These are phyloP conservation scores for Gnathonemus echidnorhynchus DNA, from an alignment of 2,113 vertebrate genomes.

Conservation along the genomic window DNA sequence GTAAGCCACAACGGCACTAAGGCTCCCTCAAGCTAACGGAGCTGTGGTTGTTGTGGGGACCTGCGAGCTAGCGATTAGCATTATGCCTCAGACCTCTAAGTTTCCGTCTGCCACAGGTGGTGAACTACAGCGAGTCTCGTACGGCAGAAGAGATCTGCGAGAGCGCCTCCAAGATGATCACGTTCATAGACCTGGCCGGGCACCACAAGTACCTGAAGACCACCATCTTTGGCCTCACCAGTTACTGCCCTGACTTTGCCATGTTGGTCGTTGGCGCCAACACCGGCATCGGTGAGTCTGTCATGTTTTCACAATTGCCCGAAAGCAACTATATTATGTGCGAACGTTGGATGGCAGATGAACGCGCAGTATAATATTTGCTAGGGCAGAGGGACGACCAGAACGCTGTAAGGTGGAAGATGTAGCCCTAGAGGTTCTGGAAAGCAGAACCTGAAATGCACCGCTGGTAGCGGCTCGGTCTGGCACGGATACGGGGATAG, in stretches of 20 bases:
- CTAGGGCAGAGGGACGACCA: background rate
- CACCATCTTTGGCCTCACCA: slow-evolving; percentile 96
- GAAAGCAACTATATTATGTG: background rate
- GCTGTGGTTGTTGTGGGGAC: background rate
- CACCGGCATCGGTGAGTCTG: slow-evolving; percentile 84
- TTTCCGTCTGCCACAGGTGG: slow-evolving; percentile 62
- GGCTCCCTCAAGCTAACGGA: background rate
- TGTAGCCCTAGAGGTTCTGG: background rate
- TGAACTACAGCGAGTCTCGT: slow-evolving; percentile 96
- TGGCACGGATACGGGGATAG: background rate
- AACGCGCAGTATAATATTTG: background rate
- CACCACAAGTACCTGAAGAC: slow-evolving; percentile 98
- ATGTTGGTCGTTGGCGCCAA: slow-evolving; percentile 96
- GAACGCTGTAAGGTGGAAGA: background rate
- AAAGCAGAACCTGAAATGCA: background rate
- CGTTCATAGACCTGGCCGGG: slow-evolving; percentile 95
- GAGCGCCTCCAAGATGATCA: slow-evolving; percentile 98
- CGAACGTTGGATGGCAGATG: background rate
- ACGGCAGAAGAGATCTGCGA: slow-evolving; percentile 97
- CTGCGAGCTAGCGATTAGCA: background rate
- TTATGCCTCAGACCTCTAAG: background rate
- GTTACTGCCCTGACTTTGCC: slow-evolving; percentile 96
- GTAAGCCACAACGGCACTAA: slow-evolving; percentile 46
- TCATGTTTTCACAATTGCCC: background rate
- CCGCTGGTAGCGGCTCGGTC: background rate